Conservation (phyloP, 1,140 invertebrate species). For the Cydia pomonella region DNA sequence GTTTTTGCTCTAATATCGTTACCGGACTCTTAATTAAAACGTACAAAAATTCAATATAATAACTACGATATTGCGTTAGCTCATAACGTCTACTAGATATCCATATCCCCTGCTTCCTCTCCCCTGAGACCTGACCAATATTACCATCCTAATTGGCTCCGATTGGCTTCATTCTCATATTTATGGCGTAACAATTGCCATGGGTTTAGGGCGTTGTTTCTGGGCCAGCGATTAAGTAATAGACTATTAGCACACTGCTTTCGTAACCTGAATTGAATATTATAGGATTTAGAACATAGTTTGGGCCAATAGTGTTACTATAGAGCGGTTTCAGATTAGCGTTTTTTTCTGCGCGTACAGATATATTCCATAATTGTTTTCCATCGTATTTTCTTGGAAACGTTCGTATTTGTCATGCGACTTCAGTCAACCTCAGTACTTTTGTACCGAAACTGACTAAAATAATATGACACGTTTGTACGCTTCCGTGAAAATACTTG, state of each 20-base stretch:
- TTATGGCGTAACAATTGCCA: slow-evolving; percentile 1
- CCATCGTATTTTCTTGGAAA: too few species aligned
- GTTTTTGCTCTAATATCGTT: too few species aligned
- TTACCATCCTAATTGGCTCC: slow-evolving; percentile 9
- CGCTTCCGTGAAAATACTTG: too few species aligned
- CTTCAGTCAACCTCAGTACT: too few species aligned
- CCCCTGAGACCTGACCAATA: not conserved
- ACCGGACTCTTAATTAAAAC: too few species aligned
- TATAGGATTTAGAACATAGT: not conserved
- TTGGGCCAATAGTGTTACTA: not conserved
- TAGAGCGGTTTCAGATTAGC: not conserved
- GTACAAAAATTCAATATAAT: too few species aligned
- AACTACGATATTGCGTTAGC: too few species aligned
- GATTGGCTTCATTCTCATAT: not conserved
- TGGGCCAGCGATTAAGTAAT: slow-evolving; percentile 5
- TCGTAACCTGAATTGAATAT: not conserved
- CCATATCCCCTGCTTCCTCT: not conserved
- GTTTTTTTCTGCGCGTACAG: not conserved
- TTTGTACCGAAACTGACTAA: too few species aligned
- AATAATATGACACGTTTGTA: too few species aligned
- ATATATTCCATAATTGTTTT: too few species aligned
- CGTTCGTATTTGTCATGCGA: too few species aligned
- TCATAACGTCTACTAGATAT: too few species aligned
- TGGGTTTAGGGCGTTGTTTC: not conserved
- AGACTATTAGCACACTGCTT: not conserved